Evolutionary conservation across 35 echinoderm and acorn worm species (phyloP).

Genomic region (Diadema setosum): DNA sequence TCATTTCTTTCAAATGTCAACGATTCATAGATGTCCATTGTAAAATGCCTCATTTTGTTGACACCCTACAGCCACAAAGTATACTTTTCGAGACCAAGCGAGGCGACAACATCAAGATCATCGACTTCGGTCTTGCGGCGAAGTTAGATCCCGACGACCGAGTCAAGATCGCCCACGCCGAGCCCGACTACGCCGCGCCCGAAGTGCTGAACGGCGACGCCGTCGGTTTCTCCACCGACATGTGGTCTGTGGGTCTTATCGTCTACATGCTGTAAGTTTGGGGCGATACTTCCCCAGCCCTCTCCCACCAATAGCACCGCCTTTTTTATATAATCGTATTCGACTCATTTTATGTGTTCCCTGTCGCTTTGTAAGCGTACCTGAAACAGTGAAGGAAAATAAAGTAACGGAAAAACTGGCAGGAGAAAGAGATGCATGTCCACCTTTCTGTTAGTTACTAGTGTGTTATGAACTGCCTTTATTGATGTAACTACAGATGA

Average conservation of each 20-base stretch:
- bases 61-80: constrained; percentile 90
- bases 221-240: constrained; percentile 91
- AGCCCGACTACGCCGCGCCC: constrained; percentile 78
- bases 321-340: no score
- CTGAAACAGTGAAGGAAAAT: no score
- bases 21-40: no score
- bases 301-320: no score
- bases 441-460: no score
- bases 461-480: no score
- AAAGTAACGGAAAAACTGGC: no score
- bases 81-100: constrained; percentile 90
- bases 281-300: no score
- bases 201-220: constrained; percentile 68
- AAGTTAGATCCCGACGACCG: constrained; percentile 93
- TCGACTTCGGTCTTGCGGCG: constrained; percentile 90
- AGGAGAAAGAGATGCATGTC: no score
- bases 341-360: not conserved
- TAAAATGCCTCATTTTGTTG: no score
- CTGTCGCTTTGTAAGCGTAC: not conserved
- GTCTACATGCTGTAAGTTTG: constrained; percentile 96
- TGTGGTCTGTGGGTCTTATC: constrained; percentile 97
- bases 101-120: constrained; percentile 68
- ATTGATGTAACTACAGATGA: no score
- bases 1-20: no score
- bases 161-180: constrained; percentile 71